These are phyloP conservation scores for Ernsta delagoae DNA, from an alignment of 2,888 invertebrate genomes.

Conservation along the genomic window DNA sequence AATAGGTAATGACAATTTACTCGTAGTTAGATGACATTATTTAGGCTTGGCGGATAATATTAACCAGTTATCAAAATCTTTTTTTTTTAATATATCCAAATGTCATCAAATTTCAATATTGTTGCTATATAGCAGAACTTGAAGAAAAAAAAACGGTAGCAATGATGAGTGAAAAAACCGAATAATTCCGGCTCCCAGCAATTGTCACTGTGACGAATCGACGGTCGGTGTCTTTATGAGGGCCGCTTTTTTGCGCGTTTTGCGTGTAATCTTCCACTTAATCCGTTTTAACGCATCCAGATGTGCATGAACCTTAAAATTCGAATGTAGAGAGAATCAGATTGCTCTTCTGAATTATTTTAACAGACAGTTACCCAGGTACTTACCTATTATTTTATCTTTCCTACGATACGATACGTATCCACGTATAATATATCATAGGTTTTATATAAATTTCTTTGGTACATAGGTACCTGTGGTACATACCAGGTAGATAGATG, in stretches of 20 bases:
- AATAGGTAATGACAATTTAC: too few species aligned
- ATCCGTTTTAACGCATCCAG: slow-evolving; percentile 83
- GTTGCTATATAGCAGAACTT: not conserved
- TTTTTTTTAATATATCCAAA: too few species aligned
- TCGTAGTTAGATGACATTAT: too few species aligned
- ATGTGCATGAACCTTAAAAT: slow-evolving; percentile 57
- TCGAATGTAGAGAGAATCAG: slow-evolving; percentile 17
- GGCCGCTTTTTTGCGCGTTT: slow-evolving; percentile 57
- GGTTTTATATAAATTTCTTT: too few species aligned
- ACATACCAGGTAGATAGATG: too few species aligned
- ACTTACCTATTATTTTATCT: too few species aligned
- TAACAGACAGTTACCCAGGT: slow-evolving; percentile 5
- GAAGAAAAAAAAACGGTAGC: slow-evolving; percentile 51
- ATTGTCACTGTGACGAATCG: slow-evolving; percentile 77
- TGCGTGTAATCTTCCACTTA: slow-evolving; percentile 77
- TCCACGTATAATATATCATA: too few species aligned
- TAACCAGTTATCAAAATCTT: not conserved
- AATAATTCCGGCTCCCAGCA: slow-evolving; percentile 73
- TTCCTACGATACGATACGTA: too few species aligned
- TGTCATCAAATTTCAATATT: too few species aligned
- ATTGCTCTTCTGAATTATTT: slow-evolving; percentile 40
- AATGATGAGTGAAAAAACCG: slow-evolving; percentile 60
- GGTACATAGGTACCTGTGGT: too few species aligned
- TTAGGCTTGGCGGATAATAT: too few species aligned
- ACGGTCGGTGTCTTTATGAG: slow-evolving; percentile 77